Conservation (phyloP, 2,888 invertebrate genomes). For the Drosophila nr. perissopoda region DNA sequence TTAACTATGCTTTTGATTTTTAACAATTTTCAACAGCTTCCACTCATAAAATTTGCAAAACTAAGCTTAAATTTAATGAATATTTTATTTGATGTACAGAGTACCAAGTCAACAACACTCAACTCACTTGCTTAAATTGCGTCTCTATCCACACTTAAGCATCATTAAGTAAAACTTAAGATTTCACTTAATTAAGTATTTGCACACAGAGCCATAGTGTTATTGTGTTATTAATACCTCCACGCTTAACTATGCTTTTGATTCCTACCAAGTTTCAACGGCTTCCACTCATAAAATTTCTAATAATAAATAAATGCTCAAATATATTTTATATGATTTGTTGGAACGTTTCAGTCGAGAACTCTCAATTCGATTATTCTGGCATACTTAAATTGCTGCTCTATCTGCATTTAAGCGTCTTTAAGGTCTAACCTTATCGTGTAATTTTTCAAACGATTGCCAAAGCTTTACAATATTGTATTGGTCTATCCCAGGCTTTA, state of each 20-base stretch:
- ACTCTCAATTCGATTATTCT: background rate
- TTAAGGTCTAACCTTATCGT: conserved; percentile 2
- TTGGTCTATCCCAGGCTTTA: conserved; percentile 12
- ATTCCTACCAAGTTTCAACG: background rate
- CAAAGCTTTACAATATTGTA: conserved; percentile 14
- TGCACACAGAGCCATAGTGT: background rate
- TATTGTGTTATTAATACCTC: background rate
- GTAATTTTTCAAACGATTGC: conserved; percentile 15
- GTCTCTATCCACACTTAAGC: background rate
- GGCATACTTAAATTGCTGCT: background rate
- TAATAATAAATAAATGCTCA: no score
- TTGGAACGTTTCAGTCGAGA: background rate
- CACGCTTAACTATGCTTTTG: background rate
- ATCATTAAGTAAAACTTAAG: no score
- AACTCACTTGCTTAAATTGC: background rate
- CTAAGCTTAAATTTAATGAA: background rate
- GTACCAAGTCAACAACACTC: background rate
- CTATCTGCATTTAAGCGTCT: background rate
- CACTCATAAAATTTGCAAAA: background rate
- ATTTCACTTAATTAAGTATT: background rate
- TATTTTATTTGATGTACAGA: background rate
- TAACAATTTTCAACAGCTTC: background rate
- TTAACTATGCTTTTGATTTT: background rate
- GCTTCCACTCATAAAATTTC: background rate
- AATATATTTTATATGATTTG: background rate